Conservation (phyloP, 2,797 vertebrate species). For the Phylloscopus collybita region DNA sequence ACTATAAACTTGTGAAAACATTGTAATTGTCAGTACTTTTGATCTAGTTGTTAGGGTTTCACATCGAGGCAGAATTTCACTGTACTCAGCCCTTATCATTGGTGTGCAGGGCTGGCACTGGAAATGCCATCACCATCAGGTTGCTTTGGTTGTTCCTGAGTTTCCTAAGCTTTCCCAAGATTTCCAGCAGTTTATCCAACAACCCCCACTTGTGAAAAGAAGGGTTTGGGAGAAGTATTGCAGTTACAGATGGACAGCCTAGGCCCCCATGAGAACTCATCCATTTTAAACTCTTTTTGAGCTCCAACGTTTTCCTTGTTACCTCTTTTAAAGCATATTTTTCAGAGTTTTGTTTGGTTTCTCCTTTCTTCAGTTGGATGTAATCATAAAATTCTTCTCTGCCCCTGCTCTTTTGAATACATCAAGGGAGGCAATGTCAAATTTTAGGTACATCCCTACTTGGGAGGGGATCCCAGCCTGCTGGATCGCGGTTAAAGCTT, state of each 20-base stretch:
- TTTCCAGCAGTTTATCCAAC: neutral
- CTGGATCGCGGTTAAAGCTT: rapidly evolving
- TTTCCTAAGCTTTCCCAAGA: neutral
- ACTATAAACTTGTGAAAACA: neutral
- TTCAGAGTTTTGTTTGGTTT: neutral
- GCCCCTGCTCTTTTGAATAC: neutral
- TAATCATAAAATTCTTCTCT: rapidly evolving
- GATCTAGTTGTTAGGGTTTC: rapidly evolving
- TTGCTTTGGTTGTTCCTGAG: neutral
- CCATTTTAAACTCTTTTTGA: neutral
- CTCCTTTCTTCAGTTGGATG: neutral
- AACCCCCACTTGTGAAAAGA: neutral
- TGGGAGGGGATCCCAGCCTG: neutral
- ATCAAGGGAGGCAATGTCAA: neutral
- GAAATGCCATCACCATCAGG: neutral
- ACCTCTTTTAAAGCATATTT: neutral
- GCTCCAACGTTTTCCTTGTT: neutral
- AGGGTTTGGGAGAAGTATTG: neutral
- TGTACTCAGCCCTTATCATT: neutral
- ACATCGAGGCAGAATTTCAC: neutral
- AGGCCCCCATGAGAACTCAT: rapidly evolving
- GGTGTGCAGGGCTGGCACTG: neutral
- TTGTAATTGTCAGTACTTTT: neutral
- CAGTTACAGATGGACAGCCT: neutral
- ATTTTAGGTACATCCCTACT: rapidly evolving